Conservation (phyloP, 2,797 vertebrate species). For the Oceanodroma leucorhoa region DNA sequence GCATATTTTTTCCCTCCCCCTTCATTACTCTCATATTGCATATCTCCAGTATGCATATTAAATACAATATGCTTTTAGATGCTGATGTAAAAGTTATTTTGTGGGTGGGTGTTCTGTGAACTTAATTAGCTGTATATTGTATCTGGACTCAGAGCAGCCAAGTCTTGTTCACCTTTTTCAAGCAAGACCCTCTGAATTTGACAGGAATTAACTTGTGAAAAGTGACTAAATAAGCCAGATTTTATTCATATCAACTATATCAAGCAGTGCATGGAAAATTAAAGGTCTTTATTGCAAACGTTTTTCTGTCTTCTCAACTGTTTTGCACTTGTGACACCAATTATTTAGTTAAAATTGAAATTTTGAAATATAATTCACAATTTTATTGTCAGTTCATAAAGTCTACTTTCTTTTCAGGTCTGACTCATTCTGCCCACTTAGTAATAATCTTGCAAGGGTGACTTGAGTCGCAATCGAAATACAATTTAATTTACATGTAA, state of each 20-base stretch:
- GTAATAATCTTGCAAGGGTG: slow-evolving; percentile 19
- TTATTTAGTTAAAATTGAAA: slow-evolving; percentile 43
- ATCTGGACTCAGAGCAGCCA: neutral
- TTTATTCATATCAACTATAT: neutral
- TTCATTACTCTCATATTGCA: neutral
- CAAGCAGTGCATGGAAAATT: neutral
- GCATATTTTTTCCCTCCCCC: neutral
- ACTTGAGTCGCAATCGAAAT: slow-evolving; percentile 27
- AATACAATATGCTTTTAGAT: neutral
- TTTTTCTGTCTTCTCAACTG: neutral
- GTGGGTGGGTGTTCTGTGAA: neutral
- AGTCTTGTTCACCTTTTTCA: neutral
- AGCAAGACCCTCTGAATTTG: neutral
- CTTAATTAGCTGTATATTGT: neutral
- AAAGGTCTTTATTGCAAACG: neutral
- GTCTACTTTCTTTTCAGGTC: slow-evolving; percentile 1
- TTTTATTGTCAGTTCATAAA: slow-evolving; percentile 12
- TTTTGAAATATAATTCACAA: slow-evolving; percentile 50
- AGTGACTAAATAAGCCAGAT: neutral
- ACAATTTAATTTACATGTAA: slow-evolving; percentile 65
- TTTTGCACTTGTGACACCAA: slow-evolving; percentile 12
- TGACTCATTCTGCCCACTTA: slow-evolving; percentile 29
- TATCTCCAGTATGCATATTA: neutral
- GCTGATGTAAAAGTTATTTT: neutral
- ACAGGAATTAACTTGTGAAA: neutral